These are phyloP conservation scores for Actenoides lindsayi DNA, from an alignment of 2,113 vertebrate species.

Conservation along the genomic window DNA sequence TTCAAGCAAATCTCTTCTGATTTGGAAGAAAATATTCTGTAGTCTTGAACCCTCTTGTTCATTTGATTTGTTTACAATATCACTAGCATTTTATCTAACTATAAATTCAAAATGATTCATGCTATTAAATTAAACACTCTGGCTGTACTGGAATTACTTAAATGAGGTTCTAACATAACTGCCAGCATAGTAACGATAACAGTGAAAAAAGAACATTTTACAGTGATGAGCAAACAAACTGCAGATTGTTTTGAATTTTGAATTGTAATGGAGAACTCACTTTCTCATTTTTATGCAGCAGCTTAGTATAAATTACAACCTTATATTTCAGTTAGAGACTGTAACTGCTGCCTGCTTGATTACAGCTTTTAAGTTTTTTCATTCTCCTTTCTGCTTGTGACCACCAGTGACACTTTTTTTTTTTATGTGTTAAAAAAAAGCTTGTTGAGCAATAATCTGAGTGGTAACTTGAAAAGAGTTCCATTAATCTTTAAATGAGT, in stretches of 20 bases:
- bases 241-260: neutral
- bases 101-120: neutral
- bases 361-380: neutral
- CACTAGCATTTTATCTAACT: neutral
- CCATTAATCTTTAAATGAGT: neutral
- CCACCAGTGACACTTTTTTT: neutral
- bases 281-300: neutral
- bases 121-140: constrained; percentile 17
- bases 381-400: neutral
- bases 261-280: neutral
- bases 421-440: neutral
- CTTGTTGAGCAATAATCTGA: neutral
- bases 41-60: neutral
- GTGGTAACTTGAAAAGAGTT: neutral
- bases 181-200: neutral
- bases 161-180: neutral
- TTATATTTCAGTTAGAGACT: neutral
- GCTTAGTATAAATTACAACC: neutral
- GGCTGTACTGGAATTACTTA: constrained; percentile 27
- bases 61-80: constrained; percentile 13
- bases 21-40: neutral
- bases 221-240: neutral
- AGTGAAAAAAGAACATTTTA: neutral
- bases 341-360: neutral
- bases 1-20: neutral